Base-by-base conservation (phyloP, 2,888 invertebrate genomes). In the Antheraea assamensis region DNA sequence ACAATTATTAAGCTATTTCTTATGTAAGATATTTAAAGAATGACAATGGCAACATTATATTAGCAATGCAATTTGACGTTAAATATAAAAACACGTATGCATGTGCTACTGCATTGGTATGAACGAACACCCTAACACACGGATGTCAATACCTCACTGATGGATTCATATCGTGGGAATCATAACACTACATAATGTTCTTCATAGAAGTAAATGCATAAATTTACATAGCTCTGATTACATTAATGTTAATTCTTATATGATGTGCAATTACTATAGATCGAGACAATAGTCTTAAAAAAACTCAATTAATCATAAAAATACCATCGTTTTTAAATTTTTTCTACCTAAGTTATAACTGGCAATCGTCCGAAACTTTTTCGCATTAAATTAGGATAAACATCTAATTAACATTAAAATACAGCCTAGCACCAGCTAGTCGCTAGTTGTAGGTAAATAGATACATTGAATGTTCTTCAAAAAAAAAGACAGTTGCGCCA, bases 171-270 rank as follows among this genome's bases (percentile, higher is more conserved):
- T 74, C 80, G 78, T 81, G 82, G 77, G 83, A 82, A 82, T 75
- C 70, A 74, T 78, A 78, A 76, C 75, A 76, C 74, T 76, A 77
- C 76, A 78, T 78, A 76, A 81, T 85, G 81, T 80, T 77, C 78
- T 77, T n/a, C 31, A 21, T 55, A 71, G 35, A 47, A 68, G 49
- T 49, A 27, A 74, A 61, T 58, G 64, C 19, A 58, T 58, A 52
- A 42, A 71, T 74, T 68, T 71, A 21, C 55, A 71, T 72, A n/a
- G 42, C 35, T 72, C 55, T 35, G 35, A 24, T 55, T 72, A 72
- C 35, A 70, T 72, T 70, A 52, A 72, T 68, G 47, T 8, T 55
- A 35, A 30, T 66, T 27, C 19, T n/a, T 49, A 27, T 70, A 70
- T 68, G 30, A 30, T 64, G 17, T 30, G 30, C 15, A 30, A 30